Base-by-base conservation (phyloP, 2,113 vertebrate species). In the Potamarius usumacintae region DNA sequence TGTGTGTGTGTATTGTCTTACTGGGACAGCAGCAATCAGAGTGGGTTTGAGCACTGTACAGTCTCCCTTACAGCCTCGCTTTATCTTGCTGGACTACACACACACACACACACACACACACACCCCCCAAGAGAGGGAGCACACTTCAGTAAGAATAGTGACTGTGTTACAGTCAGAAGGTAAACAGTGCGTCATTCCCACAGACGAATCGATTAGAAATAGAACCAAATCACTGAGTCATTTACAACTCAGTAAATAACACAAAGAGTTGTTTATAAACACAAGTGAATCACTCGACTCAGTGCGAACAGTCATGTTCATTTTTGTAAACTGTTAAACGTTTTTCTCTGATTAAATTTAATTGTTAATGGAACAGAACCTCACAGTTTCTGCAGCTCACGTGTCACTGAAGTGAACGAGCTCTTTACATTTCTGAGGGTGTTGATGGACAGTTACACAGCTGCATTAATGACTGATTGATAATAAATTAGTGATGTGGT, bases 1-100 rank as follows among this genome's bases (percentile, higher is more conserved):
- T 30, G 71, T 42, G 14, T 20, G 69, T 42, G 27, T 6, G 67
- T 8, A 10, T 30, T 1, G 20, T 67, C 92, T 97, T 95, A 99
- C 98, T 2, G 98, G 98, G 50, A 99, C 98, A 90, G 98, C 97
- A 85, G 98, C 97, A 95, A 99, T 97, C 71, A 99, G 93, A 8
- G 98, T 99, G 86, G 98, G 98, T 85, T 93, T 96, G 86, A 99
- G 95, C 11, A 96, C 94, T 53, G 97, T 96, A 88, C 96, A 94
- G 90, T 99, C 98, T 65, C 98, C 98, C 95, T 96, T 97, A 94
- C 96, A 97, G 93, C 98, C 98, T 91, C 95, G 97, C 94, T 99
- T 99, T 93, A 99, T 99, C 95, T 98, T 99, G 25, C 97, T 97
- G 80, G 98, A 99, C 98, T 99, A 86, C 12, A 90, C 57, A 86